Conservation (phyloP, 2,797 vertebrate species). For the Parauchenoglanis ngamensis region DNA sequence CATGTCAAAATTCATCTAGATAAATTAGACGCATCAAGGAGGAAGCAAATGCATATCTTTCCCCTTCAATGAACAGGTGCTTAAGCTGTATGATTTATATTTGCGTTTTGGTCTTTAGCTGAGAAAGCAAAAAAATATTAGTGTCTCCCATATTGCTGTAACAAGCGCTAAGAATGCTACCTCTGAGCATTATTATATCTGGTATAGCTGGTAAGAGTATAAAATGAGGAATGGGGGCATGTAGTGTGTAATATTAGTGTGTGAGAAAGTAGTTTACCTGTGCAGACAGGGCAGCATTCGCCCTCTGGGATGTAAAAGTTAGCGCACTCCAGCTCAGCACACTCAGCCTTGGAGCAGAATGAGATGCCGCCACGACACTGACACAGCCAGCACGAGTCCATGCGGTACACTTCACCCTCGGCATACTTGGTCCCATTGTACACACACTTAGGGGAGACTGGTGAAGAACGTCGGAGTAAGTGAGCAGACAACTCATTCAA, state of each 20-base stretch:
- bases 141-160: background rate
- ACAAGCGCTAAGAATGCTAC: background rate
- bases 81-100: background rate
- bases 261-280: conserved; percentile 66
- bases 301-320: conserved; percentile 82
- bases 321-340: conserved; percentile 77
- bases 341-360: conserved; percentile 82
- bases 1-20: background rate
- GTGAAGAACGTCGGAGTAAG: conserved; percentile 3
- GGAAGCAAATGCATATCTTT: background rate
- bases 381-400: conserved; percentile 82
- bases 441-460: conserved; percentile 75
- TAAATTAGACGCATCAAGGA: too few species aligned
- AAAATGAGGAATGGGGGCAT: background rate
- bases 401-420: conserved; percentile 79
- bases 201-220: background rate
- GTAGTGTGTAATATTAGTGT: background rate
- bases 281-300: conserved; percentile 82
- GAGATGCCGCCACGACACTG: conserved; percentile 82
- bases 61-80: background rate
- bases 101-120: background rate
- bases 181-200: background rate
- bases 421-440: conserved; percentile 75
- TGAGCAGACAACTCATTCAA: background rate
- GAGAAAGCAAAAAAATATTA: background rate